These are phyloP conservation scores for Misgurnus mizolepis DNA, from an alignment of 2,113 vertebrate genomes.

Conservation along the genomic window DNA sequence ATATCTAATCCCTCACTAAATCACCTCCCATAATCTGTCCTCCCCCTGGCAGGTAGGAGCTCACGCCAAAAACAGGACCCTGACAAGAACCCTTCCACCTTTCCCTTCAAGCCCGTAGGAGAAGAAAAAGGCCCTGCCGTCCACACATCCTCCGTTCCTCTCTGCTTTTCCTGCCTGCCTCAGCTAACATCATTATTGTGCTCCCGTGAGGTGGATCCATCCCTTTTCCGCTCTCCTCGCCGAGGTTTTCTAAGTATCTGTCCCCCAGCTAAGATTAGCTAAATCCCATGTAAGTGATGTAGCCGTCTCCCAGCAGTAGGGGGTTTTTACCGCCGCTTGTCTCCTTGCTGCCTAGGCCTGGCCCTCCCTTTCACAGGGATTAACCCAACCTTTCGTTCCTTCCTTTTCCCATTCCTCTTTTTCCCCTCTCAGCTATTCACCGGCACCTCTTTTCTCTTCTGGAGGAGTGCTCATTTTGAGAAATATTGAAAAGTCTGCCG, in stretches of 20 bases:
- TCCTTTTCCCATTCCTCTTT: slow-evolving; percentile 42
- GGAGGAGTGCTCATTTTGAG: slow-evolving; percentile 72
- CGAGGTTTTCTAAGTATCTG: slow-evolving; percentile 85
- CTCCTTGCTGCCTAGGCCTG: slow-evolving; percentile 78
- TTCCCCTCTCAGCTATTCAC: slow-evolving; percentile 83
- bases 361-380: slow-evolving; percentile 82
- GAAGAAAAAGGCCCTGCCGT: slow-evolving; percentile 71
- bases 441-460: slow-evolving; percentile 71
- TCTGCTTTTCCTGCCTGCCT: slow-evolving; percentile 74
- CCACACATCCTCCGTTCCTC: slow-evolving; percentile 76
- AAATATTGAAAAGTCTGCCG: slow-evolving; percentile 69
- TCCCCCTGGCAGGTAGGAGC: slow-evolving; percentile 71
- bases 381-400: slow-evolving; percentile 72
- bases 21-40: slow-evolving; percentile 81
- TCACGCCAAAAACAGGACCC: slow-evolving; percentile 66
- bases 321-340: slow-evolving; percentile 82
- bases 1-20: slow-evolving; percentile 74
- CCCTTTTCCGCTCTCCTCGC: slow-evolving; percentile 75
- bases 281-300: slow-evolving; percentile 87
- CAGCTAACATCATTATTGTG: slow-evolving; percentile 83
- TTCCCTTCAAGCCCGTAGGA: slow-evolving; percentile 57
- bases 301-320: slow-evolving; percentile 83
- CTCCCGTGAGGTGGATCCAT: slow-evolving; percentile 82
- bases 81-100: slow-evolving; percentile 57
- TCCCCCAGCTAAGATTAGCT: slow-evolving; percentile 86